Evolutionary conservation across 2,113 vertebrate species (phyloP).

Genomic region (Anseranas semipalmata): DNA sequence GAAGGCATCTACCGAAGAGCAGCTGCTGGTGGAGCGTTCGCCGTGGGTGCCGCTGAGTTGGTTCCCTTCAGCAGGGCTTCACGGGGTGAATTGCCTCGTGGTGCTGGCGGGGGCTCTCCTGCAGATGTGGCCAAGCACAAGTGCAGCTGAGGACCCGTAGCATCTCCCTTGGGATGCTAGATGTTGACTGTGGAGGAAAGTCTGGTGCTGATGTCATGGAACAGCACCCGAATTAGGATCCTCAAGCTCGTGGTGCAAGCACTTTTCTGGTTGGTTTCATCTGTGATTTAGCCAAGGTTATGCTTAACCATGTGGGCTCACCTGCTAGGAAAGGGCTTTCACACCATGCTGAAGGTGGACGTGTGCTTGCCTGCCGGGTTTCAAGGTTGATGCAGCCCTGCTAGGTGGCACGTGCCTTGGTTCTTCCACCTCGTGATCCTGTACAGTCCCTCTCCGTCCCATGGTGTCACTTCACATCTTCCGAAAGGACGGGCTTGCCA

Average conservation of each 20-base stretch:
- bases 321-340: rapidly evolving
- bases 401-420: background rate
- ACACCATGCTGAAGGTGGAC: background rate
- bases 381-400: background rate
- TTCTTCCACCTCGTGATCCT: background rate
- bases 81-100: background rate
- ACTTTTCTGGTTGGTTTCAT: background rate
- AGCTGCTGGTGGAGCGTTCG: background rate
- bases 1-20: background rate
- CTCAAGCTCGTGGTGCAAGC: background rate
- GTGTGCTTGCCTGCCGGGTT: background rate
- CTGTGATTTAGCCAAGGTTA: background rate
- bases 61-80: background rate
- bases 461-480: rapidly evolving
- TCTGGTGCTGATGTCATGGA: background rate
- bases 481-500: background rate
- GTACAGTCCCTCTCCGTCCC: background rate
- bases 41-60: background rate
- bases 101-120: background rate
- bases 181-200: background rate
- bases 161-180: background rate
- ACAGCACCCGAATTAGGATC: background rate
- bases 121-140: background rate
- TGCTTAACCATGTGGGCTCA: rapidly evolving
- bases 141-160: background rate